Evolutionary conservation across 2,888 invertebrate genomes (phyloP), one percentile per base, ranked within the genome.

Genomic region (Drosophila greeni): DNA sequence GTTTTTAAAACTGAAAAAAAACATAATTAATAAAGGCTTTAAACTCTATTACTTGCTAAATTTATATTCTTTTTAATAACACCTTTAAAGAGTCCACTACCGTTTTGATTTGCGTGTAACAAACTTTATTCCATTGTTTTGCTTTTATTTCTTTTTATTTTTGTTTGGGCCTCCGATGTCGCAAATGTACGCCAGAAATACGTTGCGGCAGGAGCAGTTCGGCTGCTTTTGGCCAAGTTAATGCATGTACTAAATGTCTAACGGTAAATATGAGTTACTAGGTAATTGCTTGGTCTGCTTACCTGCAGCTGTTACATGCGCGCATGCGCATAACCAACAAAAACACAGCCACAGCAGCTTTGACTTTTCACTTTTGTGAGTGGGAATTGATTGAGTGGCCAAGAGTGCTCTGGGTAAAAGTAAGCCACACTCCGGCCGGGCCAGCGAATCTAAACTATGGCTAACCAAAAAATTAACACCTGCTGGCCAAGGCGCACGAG

Each of bases 191-290:
- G 65, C 56, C 42, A 66, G 66, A 45, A 40, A 56, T 42, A 39
- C 36, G 36, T 45, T 52, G 40, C 47, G 37, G 64, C 62, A 47
- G 33, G 64, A 72, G 66, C 64, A 52, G 45, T 61, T 51, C 72
- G 52, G 48, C 60, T 34, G 37, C 67, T 55, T 56, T 48, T 53
- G 70, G 70, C 66, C 60, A 62, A 70, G 66, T 79, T 79, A 79
- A 84, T 79, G 82, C 84, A 74, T 79, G 84, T 82, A 79, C 79
- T 79, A 82, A 79, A 79, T 79, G 79, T 82, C 79, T 69, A 74
- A 79, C 76, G 61, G 82, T 79, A 82, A 82, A 85, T 82, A 75
- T 82, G 82, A 81, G 80, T 81, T 84, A 81, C 68, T 81, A 84
- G 84, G 80, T 81, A 81, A 81, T 81, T 81, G 80, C 79, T 70